Evolutionary conservation across 2,888 invertebrate species (phyloP), one percentile per base, ranked within the genome.

Genomic region (Drosophila acutilabella): DNA sequence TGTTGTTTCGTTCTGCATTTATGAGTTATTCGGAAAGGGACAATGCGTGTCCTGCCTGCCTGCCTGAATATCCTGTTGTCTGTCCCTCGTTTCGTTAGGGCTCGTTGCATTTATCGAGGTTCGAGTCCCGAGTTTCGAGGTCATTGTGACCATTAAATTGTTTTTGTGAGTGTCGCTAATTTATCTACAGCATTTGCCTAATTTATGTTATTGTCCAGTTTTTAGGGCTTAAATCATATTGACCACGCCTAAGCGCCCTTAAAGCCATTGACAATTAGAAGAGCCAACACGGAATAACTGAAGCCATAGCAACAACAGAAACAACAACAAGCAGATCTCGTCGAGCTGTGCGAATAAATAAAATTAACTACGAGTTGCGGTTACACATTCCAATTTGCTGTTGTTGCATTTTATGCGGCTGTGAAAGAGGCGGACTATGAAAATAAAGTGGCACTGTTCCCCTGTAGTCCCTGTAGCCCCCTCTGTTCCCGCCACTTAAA

Each of bases 371-470:
- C 89, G 78, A 87, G 88, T 66, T 84, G 84, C 82, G 84, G 84
- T 89, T 84, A 72, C 85, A 86, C 89, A 86, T 88, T 83, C 84
- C 86, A 86, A 88, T 86, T 86, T 86, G 89, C 89, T 89, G 86
- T 89, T 89, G 84, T 73, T 89, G 86, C 83, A 84, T 87, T 84
- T 84, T 88, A 84, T 89, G 88, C 89, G 89, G 76, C 83, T 85
- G 89, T 85, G 85, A 89, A 84, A 83, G 75, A 87, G 79, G 74
- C 86, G 73, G 76, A 79, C 88, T 89, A 85, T 85, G 89, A 85
- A 86, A 89, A 88, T 89, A 89, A 84, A 84, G 85, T 84, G 83
- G 73, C 60, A 68, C 61, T 30, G 30, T 2, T 8, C 0, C 30
- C 30, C 30, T 30, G 18, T 30, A 8, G 67, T 78, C 16, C 18